Conservation (phyloP, 2,113 vertebrate species). For the Heterotis niloticus region DNA sequence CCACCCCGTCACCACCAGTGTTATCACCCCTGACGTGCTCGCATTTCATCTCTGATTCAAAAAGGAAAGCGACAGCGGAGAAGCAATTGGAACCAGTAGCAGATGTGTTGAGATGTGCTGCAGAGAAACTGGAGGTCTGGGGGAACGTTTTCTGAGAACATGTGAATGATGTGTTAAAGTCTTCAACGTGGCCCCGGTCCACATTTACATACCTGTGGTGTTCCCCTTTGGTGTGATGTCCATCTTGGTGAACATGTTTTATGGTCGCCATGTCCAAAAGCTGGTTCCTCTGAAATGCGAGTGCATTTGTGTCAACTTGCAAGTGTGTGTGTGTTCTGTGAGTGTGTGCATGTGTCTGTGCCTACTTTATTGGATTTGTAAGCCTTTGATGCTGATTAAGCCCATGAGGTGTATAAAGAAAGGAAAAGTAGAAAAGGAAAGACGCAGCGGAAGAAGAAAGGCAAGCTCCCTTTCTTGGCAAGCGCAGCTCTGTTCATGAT, state of each 20-base stretch:
- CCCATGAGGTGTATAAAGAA: constrained; percentile 46
- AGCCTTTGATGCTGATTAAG: constrained; percentile 72
- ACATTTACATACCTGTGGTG: too few species aligned
- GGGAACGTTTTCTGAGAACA: background rate
- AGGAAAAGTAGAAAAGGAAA: background rate
- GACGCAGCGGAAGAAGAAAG: constrained; percentile 1
- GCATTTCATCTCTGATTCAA: background rate
- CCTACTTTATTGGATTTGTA: constrained; percentile 73
- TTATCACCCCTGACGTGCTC: background rate
- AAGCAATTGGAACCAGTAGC: background rate
- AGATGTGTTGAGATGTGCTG: background rate
- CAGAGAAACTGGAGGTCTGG: background rate
- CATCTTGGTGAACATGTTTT: background rate
- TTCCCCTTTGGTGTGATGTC: background rate
- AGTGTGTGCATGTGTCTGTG: constrained; percentile 51
- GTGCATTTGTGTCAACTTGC: background rate
- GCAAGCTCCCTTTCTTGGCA: background rate
- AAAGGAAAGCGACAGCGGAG: background rate
- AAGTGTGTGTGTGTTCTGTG: background rate
- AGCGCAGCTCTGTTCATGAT: background rate
- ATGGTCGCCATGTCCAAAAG: background rate
- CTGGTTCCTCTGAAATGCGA: background rate
- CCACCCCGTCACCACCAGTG: constrained; percentile 2
- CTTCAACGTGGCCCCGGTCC: background rate
- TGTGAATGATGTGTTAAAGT: background rate